Evolutionary conservation across 2,797 vertebrate species (phyloP).

Genomic region (Chelidonichthys spinosus): DNA sequence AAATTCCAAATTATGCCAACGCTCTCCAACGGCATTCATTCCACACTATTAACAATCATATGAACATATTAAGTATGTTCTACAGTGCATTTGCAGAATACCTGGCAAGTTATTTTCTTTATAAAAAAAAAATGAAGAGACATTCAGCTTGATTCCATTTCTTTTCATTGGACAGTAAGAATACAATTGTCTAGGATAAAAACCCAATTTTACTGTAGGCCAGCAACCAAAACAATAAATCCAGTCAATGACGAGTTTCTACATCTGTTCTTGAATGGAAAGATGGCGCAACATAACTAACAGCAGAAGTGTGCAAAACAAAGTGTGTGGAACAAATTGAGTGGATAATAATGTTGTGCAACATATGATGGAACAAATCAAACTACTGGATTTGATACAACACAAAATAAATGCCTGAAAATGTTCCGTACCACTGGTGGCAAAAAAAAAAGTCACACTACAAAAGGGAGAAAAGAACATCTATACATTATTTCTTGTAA

Average conservation of each 20-base stretch:
- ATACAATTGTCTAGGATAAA: conserved; percentile 26
- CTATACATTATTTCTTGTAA: conserved; percentile 41
- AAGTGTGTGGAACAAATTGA: background rate
- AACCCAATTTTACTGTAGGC: conserved; percentile 6
- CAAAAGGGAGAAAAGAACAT: conserved; percentile 13
- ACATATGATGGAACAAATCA: conserved; percentile 1
- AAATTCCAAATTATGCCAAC: conserved; percentile 32
- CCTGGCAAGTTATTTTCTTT: conserved; percentile 17
- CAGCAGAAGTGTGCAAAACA: conserved; percentile 31
- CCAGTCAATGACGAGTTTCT: conserved; percentile 15
- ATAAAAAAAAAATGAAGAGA: conserved; percentile 31
- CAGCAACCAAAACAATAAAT: conserved; percentile 30
- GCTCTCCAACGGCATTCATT: conserved; percentile 24
- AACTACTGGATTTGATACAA: conserved; percentile 48
- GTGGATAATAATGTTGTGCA: conserved; percentile 24
- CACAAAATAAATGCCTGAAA: conserved; percentile 42
- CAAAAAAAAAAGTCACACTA: conserved; percentile 30
- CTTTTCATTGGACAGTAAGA: conserved; percentile 31
- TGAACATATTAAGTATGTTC: conserved; percentile 35
- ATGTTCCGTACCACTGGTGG: conserved; percentile 11
- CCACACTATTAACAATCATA: conserved; percentile 35
- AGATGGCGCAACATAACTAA: conserved; percentile 25
- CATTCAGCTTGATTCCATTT: conserved; percentile 66
- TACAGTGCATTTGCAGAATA: conserved; percentile 39
- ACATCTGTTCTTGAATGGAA: conserved; percentile 17